phyloP scores from a whole-genome alignment of 2,113 vertebrate species.

The Daubentonia madagascariensis region DNA sequence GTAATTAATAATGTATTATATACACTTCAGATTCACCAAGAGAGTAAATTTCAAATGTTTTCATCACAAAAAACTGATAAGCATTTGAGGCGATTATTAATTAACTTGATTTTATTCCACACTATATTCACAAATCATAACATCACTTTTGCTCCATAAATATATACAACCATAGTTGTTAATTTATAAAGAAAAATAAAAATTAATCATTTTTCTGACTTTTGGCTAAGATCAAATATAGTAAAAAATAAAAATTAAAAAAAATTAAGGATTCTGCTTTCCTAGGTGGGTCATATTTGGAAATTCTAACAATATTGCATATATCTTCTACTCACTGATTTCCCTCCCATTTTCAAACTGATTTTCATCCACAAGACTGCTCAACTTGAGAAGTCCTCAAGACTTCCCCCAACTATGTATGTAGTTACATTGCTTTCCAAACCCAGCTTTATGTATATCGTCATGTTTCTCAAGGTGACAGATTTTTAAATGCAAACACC shows the following conservation, averaged over 20 bases:
- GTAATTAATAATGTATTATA: not conserved
- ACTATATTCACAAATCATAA: not conserved
- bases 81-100: not conserved
- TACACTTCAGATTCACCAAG: not conserved
- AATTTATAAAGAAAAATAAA: not conserved
- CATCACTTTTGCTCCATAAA: not conserved
- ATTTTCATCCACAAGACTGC: not conserved
- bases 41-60: not conserved
- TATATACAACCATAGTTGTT: not conserved
- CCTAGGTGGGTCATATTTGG: not conserved
- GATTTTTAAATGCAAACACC: not conserved
- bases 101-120: not conserved
- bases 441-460: not conserved
- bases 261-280: not conserved
- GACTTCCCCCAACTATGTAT: not conserved
- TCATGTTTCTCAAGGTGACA: not conserved
- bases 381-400: not conserved
- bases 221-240: too few relatives aligned
- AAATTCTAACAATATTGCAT: not conserved
- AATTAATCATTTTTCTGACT: not conserved
- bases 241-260: too few relatives aligned
- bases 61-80: not conserved
- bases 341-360: not conserved
- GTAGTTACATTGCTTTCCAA: not conserved
- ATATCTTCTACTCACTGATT: not conserved